phyloP scores from a whole-genome alignment of 2,888 invertebrate species.

The Xylocampa areola region DNA sequence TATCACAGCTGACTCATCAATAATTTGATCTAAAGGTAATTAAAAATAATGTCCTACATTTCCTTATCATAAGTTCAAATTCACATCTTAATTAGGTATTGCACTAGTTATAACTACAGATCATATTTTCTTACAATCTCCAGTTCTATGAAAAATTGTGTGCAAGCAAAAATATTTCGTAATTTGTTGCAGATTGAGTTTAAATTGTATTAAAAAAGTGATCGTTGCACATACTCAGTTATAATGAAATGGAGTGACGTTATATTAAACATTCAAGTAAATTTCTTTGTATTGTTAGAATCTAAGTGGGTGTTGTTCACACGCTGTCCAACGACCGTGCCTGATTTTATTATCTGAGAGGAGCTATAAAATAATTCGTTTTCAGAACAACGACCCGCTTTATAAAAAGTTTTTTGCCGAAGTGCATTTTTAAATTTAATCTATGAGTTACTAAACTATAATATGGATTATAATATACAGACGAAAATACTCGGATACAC shows the following conservation, averaged over 20 bases:
- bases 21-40: slow-evolving; percentile 16
- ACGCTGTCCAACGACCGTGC: slow-evolving; percentile 56
- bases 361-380: slow-evolving; percentile 30
- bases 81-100: slow-evolving; percentile 48
- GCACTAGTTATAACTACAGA: slow-evolving; percentile 42
- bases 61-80: slow-evolving; percentile 44
- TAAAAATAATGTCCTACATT: slow-evolving; percentile 24
- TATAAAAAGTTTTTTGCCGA: slow-evolving; percentile 1
- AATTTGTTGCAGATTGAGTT: slow-evolving; percentile 10
- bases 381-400: slow-evolving; percentile 34
- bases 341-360: slow-evolving; percentile 39
- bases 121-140: slow-evolving; percentile 55
- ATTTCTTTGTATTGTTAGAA: slow-evolving; percentile 61
- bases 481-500: too few relatives aligned
- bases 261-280: slow-evolving; percentile 65
- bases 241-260: slow-evolving; percentile 61
- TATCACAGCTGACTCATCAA: too few relatives aligned
- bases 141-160: slow-evolving; percentile 30
- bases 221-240: slow-evolving; percentile 48
- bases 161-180: slow-evolving; percentile 35
- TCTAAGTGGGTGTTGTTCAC: slow-evolving; percentile 56
- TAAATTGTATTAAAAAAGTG: slow-evolving; percentile 26
- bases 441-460: too few relatives aligned
- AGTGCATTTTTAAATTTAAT: too few relatives aligned
- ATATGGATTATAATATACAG: too few relatives aligned